These are phyloP conservation scores for Scomber japonicus DNA, from an alignment of 2,113 vertebrate genomes.

Conservation along the genomic window DNA sequence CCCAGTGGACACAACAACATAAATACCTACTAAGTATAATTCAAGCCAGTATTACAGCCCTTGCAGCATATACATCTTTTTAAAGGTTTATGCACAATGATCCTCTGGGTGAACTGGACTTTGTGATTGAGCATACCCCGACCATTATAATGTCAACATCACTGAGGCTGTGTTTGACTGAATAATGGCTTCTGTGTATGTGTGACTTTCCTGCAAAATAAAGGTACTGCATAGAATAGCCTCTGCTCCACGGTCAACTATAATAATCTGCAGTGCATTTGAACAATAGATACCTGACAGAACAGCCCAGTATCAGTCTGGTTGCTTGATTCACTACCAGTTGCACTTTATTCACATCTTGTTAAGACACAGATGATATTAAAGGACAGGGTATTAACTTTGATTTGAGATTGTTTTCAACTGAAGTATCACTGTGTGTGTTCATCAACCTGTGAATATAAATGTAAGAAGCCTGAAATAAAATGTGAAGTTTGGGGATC, in stretches of 20 bases:
- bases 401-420: background rate
- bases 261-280: conserved; percentile 22
- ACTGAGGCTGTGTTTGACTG: background rate
- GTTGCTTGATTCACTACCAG: background rate
- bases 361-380: background rate
- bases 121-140: background rate
- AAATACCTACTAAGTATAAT: background rate
- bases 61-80: background rate
- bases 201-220: background rate
- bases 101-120: background rate
- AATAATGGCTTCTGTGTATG: conserved; percentile 6
- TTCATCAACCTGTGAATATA: conserved; percentile 14
- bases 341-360: background rate
- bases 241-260: conserved; percentile 13
- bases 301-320: background rate
- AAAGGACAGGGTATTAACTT: background rate
- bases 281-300: conserved; percentile 33
- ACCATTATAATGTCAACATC: background rate
- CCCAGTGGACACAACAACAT: conserved; percentile 8
- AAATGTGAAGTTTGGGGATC: background rate
- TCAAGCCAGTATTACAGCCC: background rate
- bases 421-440: background rate
- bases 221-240: background rate
- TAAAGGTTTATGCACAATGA: background rate
- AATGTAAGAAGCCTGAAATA: background rate